A percentile compares a stretch with the other conserved stretches of the same genome.
Evolutionary conservation across 2,797 vertebrate species (phyloP).

Genomic region (Brotula barbata): DNA sequence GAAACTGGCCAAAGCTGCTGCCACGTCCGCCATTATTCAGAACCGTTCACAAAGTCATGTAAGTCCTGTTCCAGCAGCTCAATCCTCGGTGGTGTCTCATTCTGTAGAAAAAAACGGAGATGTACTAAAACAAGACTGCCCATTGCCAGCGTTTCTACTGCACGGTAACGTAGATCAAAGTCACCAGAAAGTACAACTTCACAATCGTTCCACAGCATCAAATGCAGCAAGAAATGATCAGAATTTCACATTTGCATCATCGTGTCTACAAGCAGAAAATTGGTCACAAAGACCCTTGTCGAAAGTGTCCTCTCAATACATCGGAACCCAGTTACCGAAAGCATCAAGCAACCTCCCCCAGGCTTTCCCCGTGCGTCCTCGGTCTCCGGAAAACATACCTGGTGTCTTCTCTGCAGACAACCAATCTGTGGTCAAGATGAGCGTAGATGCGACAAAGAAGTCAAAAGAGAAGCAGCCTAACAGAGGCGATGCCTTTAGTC

Average conservation of each 20-base stretch:
- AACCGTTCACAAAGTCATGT: conserved; percentile 1
- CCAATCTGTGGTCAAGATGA: conserved; percentile 29
- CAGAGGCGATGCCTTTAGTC: conserved; percentile 77
- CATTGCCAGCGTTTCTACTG: conserved; percentile 33
- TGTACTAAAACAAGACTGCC: conserved; percentile 29
- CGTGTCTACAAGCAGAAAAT: conserved; percentile 25
- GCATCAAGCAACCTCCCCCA: conserved; percentile 14
- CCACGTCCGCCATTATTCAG: conserved; percentile 13
- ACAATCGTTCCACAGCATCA: conserved; percentile 36
- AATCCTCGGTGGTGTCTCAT: conserved; percentile 1
- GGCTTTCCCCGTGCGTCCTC: conserved; percentile 18
- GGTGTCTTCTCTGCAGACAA: conserved; percentile 1
- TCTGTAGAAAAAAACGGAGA: not conserved
- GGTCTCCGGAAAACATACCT: not conserved
- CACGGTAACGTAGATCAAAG: conserved; percentile 3
- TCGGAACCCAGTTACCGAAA: conserved; percentile 23
- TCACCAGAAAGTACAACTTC: conserved; percentile 28
- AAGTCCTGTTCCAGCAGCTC: conserved; percentile 25
- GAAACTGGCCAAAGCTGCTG: conserved; percentile 56
- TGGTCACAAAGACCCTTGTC: conserved; percentile 28
- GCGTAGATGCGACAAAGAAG: conserved; percentile 60
- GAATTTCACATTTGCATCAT: conserved; percentile 6
- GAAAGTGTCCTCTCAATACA: conserved; percentile 12
- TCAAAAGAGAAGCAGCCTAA: conserved; percentile 82
- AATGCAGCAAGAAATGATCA: conserved; percentile 22